phyloP scores from a whole-genome alignment of 2,113 vertebrate species.

The Labeo rohita region DNA sequence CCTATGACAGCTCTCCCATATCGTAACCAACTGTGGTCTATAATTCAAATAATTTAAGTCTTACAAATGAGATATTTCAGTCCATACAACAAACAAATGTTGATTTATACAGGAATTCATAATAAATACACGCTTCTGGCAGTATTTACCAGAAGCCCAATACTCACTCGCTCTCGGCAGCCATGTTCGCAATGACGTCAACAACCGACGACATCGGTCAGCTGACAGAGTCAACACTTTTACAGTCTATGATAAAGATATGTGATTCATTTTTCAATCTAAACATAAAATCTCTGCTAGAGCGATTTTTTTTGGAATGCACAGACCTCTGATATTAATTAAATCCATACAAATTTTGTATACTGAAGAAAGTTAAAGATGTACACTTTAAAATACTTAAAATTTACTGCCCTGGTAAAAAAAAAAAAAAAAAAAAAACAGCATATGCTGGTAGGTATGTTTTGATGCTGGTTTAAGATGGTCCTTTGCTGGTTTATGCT shows the following conservation, averaged over 20 bases:
- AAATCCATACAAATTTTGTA: neutral
- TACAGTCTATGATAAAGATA: no score
- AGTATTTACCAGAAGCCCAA: neutral
- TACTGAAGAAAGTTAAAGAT: neutral
- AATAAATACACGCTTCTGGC: neutral
- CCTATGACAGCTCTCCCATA: neutral
- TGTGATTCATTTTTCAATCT: no score
- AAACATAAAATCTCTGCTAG: no score
- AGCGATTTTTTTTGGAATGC: neutral
- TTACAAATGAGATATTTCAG: neutral
- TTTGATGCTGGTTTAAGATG: no score
- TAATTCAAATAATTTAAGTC: neutral
- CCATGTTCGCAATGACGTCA: slow-evolving; percentile 62
- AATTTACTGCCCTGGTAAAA: no score
- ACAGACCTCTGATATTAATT: no score
- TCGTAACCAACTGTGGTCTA: neutral
- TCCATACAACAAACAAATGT: neutral
- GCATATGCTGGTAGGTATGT: no score
- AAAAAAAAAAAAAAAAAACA: no score
- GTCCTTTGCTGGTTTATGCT: no score
- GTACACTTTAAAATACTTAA: no score
- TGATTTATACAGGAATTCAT: neutral
- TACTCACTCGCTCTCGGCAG: slow-evolving; percentile 78
- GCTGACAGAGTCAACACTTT: neutral
- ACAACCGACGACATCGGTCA: neutral